Base-by-base conservation (phyloP, 2,113 vertebrate species). In the Grantiella picta region DNA sequence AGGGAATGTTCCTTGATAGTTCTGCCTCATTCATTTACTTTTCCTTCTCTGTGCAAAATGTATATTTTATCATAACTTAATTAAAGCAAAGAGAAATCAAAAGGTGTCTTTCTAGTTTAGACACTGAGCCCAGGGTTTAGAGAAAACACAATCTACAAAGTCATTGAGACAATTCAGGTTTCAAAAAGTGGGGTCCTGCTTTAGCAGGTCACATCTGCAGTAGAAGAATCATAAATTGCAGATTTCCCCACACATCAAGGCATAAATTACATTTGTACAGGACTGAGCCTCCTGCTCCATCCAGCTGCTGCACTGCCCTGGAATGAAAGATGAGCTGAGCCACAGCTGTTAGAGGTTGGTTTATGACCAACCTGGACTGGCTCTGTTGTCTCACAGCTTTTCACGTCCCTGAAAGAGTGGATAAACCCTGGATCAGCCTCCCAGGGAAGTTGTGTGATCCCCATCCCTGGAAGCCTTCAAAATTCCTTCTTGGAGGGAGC, bases 301-400 rank as follows among this genome's bases (percentile, higher is more conserved):
- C 23, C 88, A 82, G 47, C 38, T 71, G 78, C 57, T 81, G 22
- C 40, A 5, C 24, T 40, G 38, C 42, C 15, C 33, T 64, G 31
- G 4, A 76, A 56, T 60, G 36, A 56, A 68, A 33, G 21, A 35
- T 0, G 23, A 76, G 29, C 35, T 44, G 24, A 10, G 14, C 4
- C 27, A 56, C 33, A 14, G 20, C 21, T 54, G 15, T 47, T 80
- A 64, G 45, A 60, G 31, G 31, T 5, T 60, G 38, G 8, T 80
- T 92, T 69, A 47, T n/a, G 59, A 9, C 4, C 40, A 33, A 3
- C 16, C 44, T 52, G 49, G 21, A 20, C 5, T 27, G 56, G 11
- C 1, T 16, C 4, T 1, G 0, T 0, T 4, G 8, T 31, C 54
- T 70, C 52, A 28, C 3, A 49, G 28, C 2, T 69, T 91, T 57